Evolutionary conservation across 2,113 vertebrate species (phyloP).

Genomic region (Cyanoderma ruficeps): DNA sequence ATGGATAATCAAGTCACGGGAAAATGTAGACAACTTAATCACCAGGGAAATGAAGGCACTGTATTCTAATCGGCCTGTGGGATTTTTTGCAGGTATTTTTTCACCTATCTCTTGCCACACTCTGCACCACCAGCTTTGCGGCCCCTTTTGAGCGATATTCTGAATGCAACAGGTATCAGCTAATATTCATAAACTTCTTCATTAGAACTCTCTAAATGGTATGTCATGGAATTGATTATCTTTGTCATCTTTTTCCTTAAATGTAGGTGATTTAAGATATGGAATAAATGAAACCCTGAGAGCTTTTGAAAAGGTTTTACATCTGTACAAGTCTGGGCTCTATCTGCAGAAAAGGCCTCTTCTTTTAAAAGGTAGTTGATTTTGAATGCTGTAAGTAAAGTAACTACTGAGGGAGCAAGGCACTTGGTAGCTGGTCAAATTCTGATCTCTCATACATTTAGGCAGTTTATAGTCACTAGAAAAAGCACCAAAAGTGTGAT

Average conservation of each 20-base stretch:
- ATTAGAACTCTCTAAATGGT: neutral
- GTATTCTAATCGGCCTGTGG: conserved; percentile 25
- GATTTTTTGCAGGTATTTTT: conserved; percentile 85
- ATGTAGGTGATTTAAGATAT: conserved; percentile 81
- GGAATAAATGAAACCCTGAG: conserved; percentile 83
- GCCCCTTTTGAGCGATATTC: conserved; percentile 84
- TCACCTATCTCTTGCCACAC: conserved; percentile 91
- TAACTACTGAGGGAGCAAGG: neutral
- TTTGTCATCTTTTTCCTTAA: neutral
- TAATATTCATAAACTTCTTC: neutral
- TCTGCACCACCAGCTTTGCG: conserved; percentile 80
- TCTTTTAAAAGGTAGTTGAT: conserved; percentile 77
- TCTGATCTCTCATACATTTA: neutral
- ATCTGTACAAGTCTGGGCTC: conserved; percentile 86
- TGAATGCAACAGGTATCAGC: conserved; percentile 87
- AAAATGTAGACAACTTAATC: neutral
- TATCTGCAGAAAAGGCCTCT: conserved; percentile 80
- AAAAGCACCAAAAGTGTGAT: neutral
- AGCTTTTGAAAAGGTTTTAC: conserved; percentile 86
- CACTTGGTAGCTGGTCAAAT: neutral
- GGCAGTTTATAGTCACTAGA: neutral
- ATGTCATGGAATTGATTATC: neutral
- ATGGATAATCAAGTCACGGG: neutral
- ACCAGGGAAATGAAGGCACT: neutral
- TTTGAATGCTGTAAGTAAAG: neutral